Percentiles rank a stretch among this genome's conserved stretches.
phyloP scores from a whole-genome alignment of 2,113 vertebrate species.

The Vulpes vulpes region DNA sequence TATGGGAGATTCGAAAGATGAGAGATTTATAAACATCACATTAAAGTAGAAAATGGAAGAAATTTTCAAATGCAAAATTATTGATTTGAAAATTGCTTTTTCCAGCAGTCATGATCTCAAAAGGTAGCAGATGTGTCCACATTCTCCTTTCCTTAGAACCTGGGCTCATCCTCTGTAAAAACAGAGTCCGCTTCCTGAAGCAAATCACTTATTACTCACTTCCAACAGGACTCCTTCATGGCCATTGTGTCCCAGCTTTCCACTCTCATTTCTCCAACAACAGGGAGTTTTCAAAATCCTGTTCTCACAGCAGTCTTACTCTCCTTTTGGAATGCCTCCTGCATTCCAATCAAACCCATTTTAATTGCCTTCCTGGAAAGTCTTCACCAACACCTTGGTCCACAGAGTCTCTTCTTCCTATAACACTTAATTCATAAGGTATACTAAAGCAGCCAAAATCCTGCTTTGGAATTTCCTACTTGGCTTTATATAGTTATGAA shows the following conservation, averaged over 20 bases:
- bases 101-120: not conserved
- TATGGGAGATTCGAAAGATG: not conserved
- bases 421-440: not conserved
- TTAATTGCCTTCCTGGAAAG: not conserved
- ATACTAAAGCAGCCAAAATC: not conserved
- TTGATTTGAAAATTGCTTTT: not conserved
- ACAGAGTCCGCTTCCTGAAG: not conserved
- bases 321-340: not conserved
- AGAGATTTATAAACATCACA: not conserved
- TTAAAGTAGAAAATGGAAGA: not conserved
- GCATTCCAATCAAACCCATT: not conserved
- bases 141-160: not conserved
- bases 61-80: slow-evolving; percentile 3
- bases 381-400: not conserved
- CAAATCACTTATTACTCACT: not conserved
- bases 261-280: not conserved
- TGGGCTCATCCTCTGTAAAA: not conserved
- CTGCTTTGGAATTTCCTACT: not conserved
- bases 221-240: not conserved
- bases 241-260: not conserved
- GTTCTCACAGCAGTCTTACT: not conserved
- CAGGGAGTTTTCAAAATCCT: not conserved
- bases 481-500: not conserved
- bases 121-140: not conserved
- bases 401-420: not conserved